Evolutionary conservation across 1,140 invertebrate genomes (phyloP), one percentile per base, ranked within the genome.

Genomic region (Bombus confusus): DNA sequence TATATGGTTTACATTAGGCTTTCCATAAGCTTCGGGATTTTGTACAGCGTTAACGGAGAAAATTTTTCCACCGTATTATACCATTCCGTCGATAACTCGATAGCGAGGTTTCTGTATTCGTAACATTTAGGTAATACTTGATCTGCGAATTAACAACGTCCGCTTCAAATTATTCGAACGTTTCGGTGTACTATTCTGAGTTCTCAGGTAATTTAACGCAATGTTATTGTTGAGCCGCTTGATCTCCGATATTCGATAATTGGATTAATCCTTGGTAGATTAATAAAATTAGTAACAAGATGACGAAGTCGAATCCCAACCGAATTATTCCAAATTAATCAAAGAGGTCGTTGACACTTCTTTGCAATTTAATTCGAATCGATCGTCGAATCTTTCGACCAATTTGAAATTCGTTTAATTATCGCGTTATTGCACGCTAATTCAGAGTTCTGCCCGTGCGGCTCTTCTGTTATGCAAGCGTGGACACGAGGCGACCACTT

Each of bases 401-500:
- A 10, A 25, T 34, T 34, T 5, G n/a, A 75, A 52, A 62, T 28
- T 57, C 52, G 22, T 47, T 34, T 34, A 25, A 4, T 34, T 52
- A 52, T 12, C 13, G 18, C 9, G 62, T 47, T 43, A 59, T 37
- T 22, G n/a, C 18, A 1, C 4, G 28, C 31, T 83, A 31, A 76
- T 66, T 57, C 52, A 57, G 5, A 18, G 34, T 74, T 83, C 37
- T n/a, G 6, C 18, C 71, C 5, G 22, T 37, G 18, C 18, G 47
- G 47, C 25, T 18, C 41, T 71, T 59, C 69, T 31, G 31, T 25
- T 3, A 52, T 59, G 57, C 25, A 43, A 69, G 34, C 39, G 31
- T 52, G 59, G 62, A 74, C 72, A 64, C 41, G 64, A 28, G 18
- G 31, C 22, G 64, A 64, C 68, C 78, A 86, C 52, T 89, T 80